Evolutionary conservation across 2,888 invertebrate genomes (phyloP).

Genomic region (Metalampra italica): DNA sequence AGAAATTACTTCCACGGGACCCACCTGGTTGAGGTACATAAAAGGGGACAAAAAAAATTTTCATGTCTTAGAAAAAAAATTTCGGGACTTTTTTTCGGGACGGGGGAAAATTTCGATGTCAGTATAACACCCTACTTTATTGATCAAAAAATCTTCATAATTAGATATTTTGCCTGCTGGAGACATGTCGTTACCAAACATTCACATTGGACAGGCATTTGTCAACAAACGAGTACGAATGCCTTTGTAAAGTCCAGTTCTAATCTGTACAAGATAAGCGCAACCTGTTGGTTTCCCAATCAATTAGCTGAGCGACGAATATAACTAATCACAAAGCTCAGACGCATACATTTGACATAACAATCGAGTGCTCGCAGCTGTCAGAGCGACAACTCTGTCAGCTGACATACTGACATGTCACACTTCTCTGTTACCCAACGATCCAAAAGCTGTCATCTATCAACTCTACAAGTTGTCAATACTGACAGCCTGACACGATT

Average conservation of each 20-base stretch:
- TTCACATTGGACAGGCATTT: constrained; percentile 1
- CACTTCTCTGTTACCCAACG: neutral
- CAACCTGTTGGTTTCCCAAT: constrained; percentile 26
- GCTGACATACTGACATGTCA: constrained; percentile 6
- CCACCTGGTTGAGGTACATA: too few relatives aligned
- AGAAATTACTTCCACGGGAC: too few relatives aligned
- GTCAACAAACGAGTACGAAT: constrained; percentile 1
- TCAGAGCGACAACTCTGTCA: constrained; percentile 21
- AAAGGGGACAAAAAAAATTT: too few relatives aligned
- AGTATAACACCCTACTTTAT: too few relatives aligned
- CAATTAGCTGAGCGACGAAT: constrained; percentile 28
- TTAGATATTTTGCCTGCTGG: too few relatives aligned
- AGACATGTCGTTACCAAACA: too few relatives aligned
- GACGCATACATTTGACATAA: constrained; percentile 33
- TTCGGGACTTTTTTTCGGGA: too few relatives aligned
- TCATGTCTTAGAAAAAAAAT: too few relatives aligned
- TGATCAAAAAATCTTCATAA: too few relatives aligned
- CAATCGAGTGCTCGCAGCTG: constrained; percentile 25
- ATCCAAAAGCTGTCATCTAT: constrained; percentile 12
- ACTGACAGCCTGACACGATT: constrained; percentile 1
- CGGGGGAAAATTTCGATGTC: too few relatives aligned
- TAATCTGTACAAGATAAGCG: constrained; percentile 12
- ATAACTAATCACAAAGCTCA: constrained; percentile 36
- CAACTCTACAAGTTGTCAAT: constrained; percentile 4
- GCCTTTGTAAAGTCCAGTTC: constrained; percentile 6